A percentile compares a stretch with the other conserved stretches of the same genome.
Conservation (phyloP, 2,888 invertebrate species). For the Drosophila paranaensis region DNA sequence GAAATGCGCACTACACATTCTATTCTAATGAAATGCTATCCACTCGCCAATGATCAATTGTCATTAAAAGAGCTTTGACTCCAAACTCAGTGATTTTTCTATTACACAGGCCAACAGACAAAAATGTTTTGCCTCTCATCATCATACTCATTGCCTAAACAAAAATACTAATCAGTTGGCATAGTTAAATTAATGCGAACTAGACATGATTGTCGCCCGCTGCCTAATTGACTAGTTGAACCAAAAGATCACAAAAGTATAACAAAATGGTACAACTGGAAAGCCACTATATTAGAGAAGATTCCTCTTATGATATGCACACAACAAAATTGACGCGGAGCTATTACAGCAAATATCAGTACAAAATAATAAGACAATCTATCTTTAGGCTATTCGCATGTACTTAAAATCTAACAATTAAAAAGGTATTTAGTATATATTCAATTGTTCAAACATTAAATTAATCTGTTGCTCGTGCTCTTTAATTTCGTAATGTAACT, state of each 20-base stretch:
- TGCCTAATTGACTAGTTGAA: too few relatives aligned
- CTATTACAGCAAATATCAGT: not conserved
- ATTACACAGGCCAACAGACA: constrained; percentile 31
- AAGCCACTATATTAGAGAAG: too few relatives aligned
- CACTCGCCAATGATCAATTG: constrained; percentile 83
- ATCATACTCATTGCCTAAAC: not conserved
- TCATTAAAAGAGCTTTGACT: constrained; percentile 84
- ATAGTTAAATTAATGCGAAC: not conserved
- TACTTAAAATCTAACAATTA: too few relatives aligned
- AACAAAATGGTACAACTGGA: too few relatives aligned
- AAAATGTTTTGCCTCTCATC: constrained; percentile 25
- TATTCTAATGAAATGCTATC: constrained; percentile 82
- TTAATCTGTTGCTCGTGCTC: too few relatives aligned
- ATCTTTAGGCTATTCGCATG: too few relatives aligned
- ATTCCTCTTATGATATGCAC: too few relatives aligned
- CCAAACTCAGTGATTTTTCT: constrained; percentile 50
- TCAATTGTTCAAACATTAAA: too few relatives aligned
- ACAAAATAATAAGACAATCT: not conserved
- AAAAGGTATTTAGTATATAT: too few relatives aligned
- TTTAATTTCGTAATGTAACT: too few relatives aligned
- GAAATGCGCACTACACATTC: constrained; percentile 66
- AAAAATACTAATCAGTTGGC: constrained; percentile 9
- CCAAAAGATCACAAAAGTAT: too few relatives aligned
- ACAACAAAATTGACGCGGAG: not conserved
- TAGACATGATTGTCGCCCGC: not conserved